phyloP scores from a whole-genome alignment of 2,888 invertebrate genomes.

The Calephelis perditalis region DNA sequence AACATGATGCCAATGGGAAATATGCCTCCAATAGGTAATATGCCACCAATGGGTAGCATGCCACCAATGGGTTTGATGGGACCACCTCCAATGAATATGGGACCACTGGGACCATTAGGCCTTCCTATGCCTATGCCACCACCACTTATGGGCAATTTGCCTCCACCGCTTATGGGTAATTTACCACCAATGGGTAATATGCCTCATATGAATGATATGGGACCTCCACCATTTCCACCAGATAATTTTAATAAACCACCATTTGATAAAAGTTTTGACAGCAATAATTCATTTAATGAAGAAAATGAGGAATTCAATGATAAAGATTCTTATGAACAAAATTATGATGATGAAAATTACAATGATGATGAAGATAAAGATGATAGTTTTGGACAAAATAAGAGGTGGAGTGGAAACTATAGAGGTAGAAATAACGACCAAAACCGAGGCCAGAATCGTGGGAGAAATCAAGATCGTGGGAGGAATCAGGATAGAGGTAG shows the following conservation, averaged over 20 bases:
- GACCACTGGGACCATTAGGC: slow-evolving; percentile 33
- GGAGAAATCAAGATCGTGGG: slow-evolving; percentile 47
- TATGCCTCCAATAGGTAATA: slow-evolving; percentile 40
- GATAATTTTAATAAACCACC: slow-evolving; percentile 63
- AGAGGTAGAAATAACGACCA: slow-evolving; percentile 44
- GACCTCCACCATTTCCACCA: slow-evolving; percentile 50
- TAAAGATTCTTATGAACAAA: slow-evolving; percentile 47
- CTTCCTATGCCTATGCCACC: slow-evolving; percentile 43
- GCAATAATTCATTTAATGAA: slow-evolving; percentile 47
- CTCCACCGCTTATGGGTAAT: slow-evolving; percentile 42
- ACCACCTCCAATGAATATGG: slow-evolving; percentile 36
- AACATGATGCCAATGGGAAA: slow-evolving; percentile 39
- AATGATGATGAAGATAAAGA: slow-evolving; percentile 51
- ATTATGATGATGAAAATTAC: slow-evolving; percentile 51
- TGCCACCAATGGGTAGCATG: slow-evolving; percentile 37
- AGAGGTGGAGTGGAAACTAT: slow-evolving; percentile 57
- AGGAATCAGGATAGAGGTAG: slow-evolving; percentile 45
- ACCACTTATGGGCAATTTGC: slow-evolving; percentile 40
- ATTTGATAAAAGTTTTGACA: slow-evolving; percentile 52
- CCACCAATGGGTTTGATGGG: slow-evolving; percentile 37
- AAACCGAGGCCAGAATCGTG: slow-evolving; percentile 51
- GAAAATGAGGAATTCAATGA: slow-evolving; percentile 49
- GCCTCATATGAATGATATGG: slow-evolving; percentile 44
- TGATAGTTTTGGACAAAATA: slow-evolving; percentile 47
- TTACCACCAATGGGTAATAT: slow-evolving; percentile 47